A percentile compares a stretch with the other conserved stretches of the same genome.
Evolutionary conservation across 2,113 vertebrate genomes (phyloP).

Genomic region (Ageneiosus marmoratus): DNA sequence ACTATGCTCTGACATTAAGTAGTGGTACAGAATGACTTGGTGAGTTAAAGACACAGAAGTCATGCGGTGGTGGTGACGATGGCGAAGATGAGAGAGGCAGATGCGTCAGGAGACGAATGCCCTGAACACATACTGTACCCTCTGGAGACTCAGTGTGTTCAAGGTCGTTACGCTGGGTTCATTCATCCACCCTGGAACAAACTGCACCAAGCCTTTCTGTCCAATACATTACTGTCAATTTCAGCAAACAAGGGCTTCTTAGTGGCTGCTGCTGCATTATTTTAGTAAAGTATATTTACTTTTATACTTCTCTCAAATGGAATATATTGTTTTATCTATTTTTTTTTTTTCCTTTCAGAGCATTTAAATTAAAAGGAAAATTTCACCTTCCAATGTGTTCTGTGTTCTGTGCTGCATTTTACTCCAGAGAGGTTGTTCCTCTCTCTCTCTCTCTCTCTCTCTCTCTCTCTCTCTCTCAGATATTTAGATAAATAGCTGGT

Average conservation of each 20-base stretch:
- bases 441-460: background rate
- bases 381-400: constrained; percentile 38
- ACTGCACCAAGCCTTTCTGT: constrained; percentile 13
- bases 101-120: background rate
- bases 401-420: background rate
- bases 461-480: background rate
- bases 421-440: background rate
- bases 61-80: background rate
- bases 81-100: background rate
- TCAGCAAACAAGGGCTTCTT: constrained; percentile 62
- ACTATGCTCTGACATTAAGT: constrained; percentile 10
- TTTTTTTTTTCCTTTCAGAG: constrained; percentile 59
- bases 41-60: background rate
- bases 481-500: no score
- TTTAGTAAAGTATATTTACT: constrained; percentile 60
- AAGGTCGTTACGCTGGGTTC: background rate
- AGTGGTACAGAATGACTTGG: constrained; percentile 16
- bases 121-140: background rate
- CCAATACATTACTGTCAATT: constrained; percentile 38
- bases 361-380: constrained; percentile 52
- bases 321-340: constrained; percentile 57
- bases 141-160: background rate
- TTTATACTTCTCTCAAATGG: constrained; percentile 60
- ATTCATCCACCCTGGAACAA: constrained; percentile 21
- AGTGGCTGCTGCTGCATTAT: constrained; percentile 54